Base-by-base conservation (phyloP, 2,797 vertebrate genomes). In the Thunnus albacares region DNA sequence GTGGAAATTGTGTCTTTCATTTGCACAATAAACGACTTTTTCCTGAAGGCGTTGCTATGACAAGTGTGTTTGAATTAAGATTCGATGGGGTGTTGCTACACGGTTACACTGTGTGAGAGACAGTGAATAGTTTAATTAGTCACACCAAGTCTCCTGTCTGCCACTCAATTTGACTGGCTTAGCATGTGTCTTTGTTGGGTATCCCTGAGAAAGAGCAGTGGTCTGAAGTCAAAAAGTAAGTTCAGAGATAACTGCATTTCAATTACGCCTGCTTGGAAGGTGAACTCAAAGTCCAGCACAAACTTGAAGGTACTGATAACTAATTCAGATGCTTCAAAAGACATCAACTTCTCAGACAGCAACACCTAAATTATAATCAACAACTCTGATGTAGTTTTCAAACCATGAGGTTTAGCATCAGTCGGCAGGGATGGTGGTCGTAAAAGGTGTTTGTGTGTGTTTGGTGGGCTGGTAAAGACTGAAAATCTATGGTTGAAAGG, bases 111-210 rank as follows among this genome's bases (percentile, higher is more conserved):
- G 30, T 66, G 74, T 72, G 72, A 71, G 70, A 59, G 71, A 80
- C 64, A 7, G 51, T 60, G 61, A 77, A 81, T 70, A 78, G 66
- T 71, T 49, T 72, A 76, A 86, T 85, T 87, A 77, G 70, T 79
- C 75, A 61, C 79, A 77, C 69, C 6, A n/a, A 45, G 53, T 58
- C 61, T 81, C 75, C 57, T n/a, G 30, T 75, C 74, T 80, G 86
- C 60, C 83, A 83, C 62, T 88, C 84, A 76, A 8, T 81, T 61
- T 81, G 68, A 86, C 73, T 85, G 71, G 65, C 59, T 80, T 66
- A 6, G 2, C 68, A 24, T 33, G 53, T 26, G 28, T 66, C 68
- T 80, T 80, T 77, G 65, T 71, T 80, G 59, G 28, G 17, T 55
- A 61, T 86, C 59, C 63, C 75, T 57, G 57, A 68, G 63, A 66